These are phyloP conservation scores for Diaphora mendica DNA, from an alignment of 2,888 invertebrate species.

Conservation along the genomic window DNA sequence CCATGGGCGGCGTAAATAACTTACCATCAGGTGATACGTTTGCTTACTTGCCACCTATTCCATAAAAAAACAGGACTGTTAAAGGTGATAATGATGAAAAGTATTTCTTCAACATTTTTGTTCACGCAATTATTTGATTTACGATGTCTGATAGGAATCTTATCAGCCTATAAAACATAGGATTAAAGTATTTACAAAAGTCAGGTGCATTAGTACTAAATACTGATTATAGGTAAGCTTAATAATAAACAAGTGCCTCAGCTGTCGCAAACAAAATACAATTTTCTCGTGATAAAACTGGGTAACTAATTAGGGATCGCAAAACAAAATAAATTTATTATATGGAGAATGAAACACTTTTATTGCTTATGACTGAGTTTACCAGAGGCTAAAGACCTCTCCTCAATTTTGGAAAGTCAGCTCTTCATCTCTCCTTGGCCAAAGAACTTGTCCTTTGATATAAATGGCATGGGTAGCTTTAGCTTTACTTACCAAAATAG, in stretches of 20 bases:
- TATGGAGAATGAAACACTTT: conserved; percentile 18
- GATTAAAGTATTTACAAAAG: conserved; percentile 56
- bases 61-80: too few species aligned
- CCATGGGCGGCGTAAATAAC: too few species aligned
- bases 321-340: conserved; percentile 71
- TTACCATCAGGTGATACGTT: too few species aligned
- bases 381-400: too few species aligned
- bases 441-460: too few species aligned
- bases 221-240: conserved; percentile 69
- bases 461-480: too few species aligned
- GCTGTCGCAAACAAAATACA: conserved; percentile 75
- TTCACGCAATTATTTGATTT: conserved; percentile 7
- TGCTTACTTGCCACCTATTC: too few species aligned
- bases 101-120: background rate
- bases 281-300: conserved; percentile 72
- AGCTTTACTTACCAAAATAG: too few species aligned
- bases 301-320: conserved; percentile 75
- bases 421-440: too few species aligned
- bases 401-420: too few species aligned
- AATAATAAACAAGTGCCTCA: conserved; percentile 75
- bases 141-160: conserved; percentile 39
- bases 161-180: conserved; percentile 35
- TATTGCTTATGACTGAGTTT: background rate
- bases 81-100: background rate
- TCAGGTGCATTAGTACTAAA: conserved; percentile 65